Base-by-base conservation (phyloP, 2,797 vertebrate genomes). In the Morelia viridis region DNA sequence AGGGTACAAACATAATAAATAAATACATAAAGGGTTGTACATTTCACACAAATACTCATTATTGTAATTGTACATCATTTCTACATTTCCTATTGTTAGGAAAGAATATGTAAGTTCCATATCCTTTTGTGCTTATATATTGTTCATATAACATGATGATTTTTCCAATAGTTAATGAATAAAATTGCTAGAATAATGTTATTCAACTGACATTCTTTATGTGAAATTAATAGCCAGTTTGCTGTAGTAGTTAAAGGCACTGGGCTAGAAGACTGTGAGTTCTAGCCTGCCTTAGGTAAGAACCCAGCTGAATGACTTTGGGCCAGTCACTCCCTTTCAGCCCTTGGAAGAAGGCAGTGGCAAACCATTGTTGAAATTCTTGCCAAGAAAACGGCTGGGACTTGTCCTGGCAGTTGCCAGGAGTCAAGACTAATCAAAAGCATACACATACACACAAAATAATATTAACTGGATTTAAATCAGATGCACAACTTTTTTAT, bases 141-240 rank as follows among this genome's bases (percentile, higher is more conserved):
- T 94, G 93, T 85, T 97, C 96, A 97, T 94, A 95, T 83, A 96
- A 92, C 90, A 83, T 91, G 94, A 92, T 95, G 94, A 97, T 96
- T 88, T 41, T 65, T 93, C 92, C 93, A 93, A 95, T 94, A 94
- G 90, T 94, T 97, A 97, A 97, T 98, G 97, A 97, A 94, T 91
- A 93, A 94, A 96, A 84, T 95, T 95, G 97, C 97, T 95, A 95
- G 94, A 97, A 91, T 86, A 97, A 96, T 85, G 93, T 92, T 94
- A 96, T 91, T 97, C 94, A 97, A 97, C 97, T 98, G 97, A 97
- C 95, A 95, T 97, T 96, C 96, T 96, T 97, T 97, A 94, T 96
- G 92, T 92, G 94, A 97, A 95, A 97, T 80, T 46, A 46, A 46
- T 24, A 46, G 71, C 35, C 41, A 80, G 9, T 80, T 80, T 80